Evolutionary conservation across 2,797 vertebrate species (phyloP).

Genomic region (Ctenopoma multispine): DNA sequence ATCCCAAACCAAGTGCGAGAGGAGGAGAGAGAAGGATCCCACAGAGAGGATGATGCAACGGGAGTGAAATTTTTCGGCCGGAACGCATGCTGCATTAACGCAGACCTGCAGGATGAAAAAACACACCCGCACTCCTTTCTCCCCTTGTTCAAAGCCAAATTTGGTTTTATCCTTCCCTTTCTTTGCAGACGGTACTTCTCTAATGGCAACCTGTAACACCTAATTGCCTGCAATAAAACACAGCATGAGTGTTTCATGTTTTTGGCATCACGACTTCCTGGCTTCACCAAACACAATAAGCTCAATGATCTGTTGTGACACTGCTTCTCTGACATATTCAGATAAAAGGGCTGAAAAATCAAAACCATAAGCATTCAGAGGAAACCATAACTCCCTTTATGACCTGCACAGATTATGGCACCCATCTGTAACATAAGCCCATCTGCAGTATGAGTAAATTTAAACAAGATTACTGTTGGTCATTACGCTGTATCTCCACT

Average conservation of each 20-base stretch:
- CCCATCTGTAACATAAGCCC: conserved; percentile 60
- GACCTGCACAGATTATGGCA: conserved; percentile 58
- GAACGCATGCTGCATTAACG: conserved; percentile 84
- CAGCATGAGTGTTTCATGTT: conserved; percentile 62
- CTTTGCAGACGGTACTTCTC: conserved; percentile 38
- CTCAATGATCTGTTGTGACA: conserved; percentile 48
- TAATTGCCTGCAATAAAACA: conserved; percentile 69
- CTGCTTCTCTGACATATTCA: conserved; percentile 47
- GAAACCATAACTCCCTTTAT: conserved; percentile 66
- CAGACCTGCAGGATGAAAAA: conserved; percentile 78
- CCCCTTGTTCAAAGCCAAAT: conserved; percentile 71
- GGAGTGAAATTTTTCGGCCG: conserved; percentile 85
- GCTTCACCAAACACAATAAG: conserved; percentile 46
- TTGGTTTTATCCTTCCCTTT: conserved; percentile 47
- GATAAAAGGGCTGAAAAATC: conserved; percentile 59
- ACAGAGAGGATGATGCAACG: conserved; percentile 87
- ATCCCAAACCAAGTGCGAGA: conserved; percentile 76
- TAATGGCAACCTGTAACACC: conserved; percentile 71
- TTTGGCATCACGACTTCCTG: conserved; percentile 62
- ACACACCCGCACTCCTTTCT: conserved; percentile 57
- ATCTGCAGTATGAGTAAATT: conserved; percentile 58
- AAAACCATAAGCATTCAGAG: conserved; percentile 53
- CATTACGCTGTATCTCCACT: conserved; percentile 39
- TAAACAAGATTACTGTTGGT: conserved; percentile 55
- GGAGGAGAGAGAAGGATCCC: conserved; percentile 76